Base-by-base conservation (phyloP, 2,797 vertebrate species). In the Trachops cirrhosus region DNA sequence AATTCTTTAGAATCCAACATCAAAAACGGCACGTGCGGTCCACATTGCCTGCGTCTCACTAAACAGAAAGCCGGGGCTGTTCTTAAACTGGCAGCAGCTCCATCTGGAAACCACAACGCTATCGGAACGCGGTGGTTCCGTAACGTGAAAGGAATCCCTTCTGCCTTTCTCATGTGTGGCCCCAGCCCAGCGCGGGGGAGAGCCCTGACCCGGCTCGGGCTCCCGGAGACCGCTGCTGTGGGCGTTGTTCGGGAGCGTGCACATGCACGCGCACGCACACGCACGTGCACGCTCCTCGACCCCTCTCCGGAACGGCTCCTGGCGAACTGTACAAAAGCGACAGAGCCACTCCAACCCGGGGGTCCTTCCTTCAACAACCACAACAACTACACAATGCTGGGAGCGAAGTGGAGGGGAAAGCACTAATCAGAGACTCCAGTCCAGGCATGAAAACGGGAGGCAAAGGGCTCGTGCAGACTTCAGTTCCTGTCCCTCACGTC, bases 391-490 rank as follows among this genome's bases (percentile, higher is more conserved):
- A 79, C 50, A 75, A 32, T 5, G n/a, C 32, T 29, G 34, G 50
- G 50, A 64, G 32, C 39, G 19, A 62, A 46, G 48, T 6, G 9
- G 19, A 32, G 39, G 34, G n/a, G 44, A 34, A 34, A 79, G 34
- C 12, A 10, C 29, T 18, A 0, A 6, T 1, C 9, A 21, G 37
- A 70, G 37, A 52, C 22, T 48, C 39, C 57, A 46, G 16, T 9
- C 22, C 4, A 71, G 59, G 19, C 1, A 0, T 22, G 67, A 34
- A 24, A 9, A 6, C 5, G 9, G 24, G 18, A 41, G 10, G 32
- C 50, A 22, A 57, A 2, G 0, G 0, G 1, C 18, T 1, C 0
- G 0, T 2, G n/a, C 5, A 2, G 26, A 14, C 15, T 5, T 52
- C 11, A 0, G 0, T 3, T 26, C 29, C 0, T 1, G 26, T 11